A percentile compares a stretch with the other conserved stretches of the same genome.
These are phyloP conservation scores for Clarias laeviceps DNA, from an alignment of 2,797 vertebrate genomes.

Conservation along the genomic window DNA sequence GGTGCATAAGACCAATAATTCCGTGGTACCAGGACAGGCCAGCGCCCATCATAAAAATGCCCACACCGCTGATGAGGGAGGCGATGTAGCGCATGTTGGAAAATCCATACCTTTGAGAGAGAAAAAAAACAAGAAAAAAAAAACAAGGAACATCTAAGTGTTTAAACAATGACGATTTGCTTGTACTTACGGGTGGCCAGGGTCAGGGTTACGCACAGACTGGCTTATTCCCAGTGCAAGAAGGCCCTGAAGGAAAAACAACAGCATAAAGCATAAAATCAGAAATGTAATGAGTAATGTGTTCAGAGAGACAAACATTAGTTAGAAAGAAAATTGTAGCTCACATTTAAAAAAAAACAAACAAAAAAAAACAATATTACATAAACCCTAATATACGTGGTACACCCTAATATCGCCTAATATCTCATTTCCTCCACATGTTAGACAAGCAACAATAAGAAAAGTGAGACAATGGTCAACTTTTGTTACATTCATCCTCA, in stretches of 20 bases:
- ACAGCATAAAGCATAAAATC: not conserved
- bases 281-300: not conserved
- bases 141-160: not conserved
- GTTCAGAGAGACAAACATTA: not conserved
- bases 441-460: not conserved
- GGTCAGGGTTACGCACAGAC: conserved; percentile 91
- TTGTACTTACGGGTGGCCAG: conserved; percentile 89
- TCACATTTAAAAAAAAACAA: not conserved
- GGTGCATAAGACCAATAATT: conserved; percentile 92
- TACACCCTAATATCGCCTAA: not conserved
- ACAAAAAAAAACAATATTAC: not conserved
- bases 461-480: not conserved
- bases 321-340: not conserved
- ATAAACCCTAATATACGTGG: not conserved
- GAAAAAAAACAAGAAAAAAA: not conserved
- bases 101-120: conserved; percentile 92
- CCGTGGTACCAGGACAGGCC: conserved; percentile 99
- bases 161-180: not conserved
- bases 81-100: conserved; percentile 99
- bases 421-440: not conserved
- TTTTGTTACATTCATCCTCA: not conserved
- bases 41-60: conserved; percentile 99
- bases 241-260: conserved; percentile 72
- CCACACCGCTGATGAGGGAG: conserved; percentile 96
- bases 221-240: conserved; percentile 95